Base-by-base conservation (phyloP, 2,888 invertebrate genomes). In the Ichneumoninae sp. region DNA sequence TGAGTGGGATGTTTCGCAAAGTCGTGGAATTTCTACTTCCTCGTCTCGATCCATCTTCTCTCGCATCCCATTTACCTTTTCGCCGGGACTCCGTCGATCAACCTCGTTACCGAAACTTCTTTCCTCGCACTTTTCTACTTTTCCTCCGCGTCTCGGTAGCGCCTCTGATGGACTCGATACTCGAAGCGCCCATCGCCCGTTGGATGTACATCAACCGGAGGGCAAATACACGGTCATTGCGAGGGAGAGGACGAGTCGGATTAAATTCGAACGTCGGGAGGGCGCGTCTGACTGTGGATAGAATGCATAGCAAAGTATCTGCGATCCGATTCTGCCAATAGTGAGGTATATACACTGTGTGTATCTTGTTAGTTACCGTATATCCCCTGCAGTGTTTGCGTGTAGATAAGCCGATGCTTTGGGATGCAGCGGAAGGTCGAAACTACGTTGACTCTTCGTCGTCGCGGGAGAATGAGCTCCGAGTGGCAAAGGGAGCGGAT, bases 101-200 rank as follows among this genome's bases (percentile, higher is more conserved):
- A 90, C 88, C 88, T 90, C 87, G 90, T 90, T 90, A 90, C 86
- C 81, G 70, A 76, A 84, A 87, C 57, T 84, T 86, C 65, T 74
- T 47, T 19, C 62, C 57, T 80, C 65, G 33, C 72, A 65, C 44
- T 74, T 74, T 54, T 74, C 60, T 30, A 36, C 65, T 19, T 40
- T 54, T 76, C 65, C 50, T 72, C 60, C 5, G 0, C 26, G 26
- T 19, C 13, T 33, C 19, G n/a, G 33, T 19, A 16, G 36, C 16
- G 44, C 62, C 33, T 62, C 60, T 22, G 40, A 71, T 33, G 52
- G 54, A 54, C 52, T 36, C 36, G 22, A 36, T 52, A n/a, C 65
- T 66, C 52, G 19, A 33, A 54, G 52, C 8, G 4, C 36, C 40
- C 76, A 66, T 40, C 66, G 66, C 40, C 22, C 65, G 22, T 52